These are phyloP conservation scores for Nomada lathburiana DNA, from an alignment of 2,888 invertebrate species.

Conservation along the genomic window DNA sequence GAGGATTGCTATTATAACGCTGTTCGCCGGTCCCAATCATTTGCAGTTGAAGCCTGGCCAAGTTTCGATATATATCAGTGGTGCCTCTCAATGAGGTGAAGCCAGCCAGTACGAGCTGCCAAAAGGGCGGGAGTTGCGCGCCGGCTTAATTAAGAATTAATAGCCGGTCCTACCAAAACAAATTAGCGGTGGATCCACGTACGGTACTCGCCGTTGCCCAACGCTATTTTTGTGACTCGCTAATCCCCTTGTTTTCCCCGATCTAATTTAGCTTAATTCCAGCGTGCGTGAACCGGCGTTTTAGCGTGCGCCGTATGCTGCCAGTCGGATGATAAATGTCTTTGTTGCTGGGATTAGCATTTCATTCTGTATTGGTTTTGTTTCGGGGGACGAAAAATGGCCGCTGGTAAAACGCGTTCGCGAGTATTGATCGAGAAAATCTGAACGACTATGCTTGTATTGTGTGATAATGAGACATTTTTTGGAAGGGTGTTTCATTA, in stretches of 20 bases:
- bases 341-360: background rate
- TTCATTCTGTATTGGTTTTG: slow-evolving; percentile 2
- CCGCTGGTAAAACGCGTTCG: background rate
- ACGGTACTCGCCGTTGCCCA: background rate
- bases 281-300: background rate
- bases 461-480: too few species aligned
- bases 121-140: slow-evolving; percentile 68
- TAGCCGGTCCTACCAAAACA: slow-evolving; percentile 70
- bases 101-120: slow-evolving; percentile 74
- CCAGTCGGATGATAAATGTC: background rate
- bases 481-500: too few species aligned
- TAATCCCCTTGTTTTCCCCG: slow-evolving; percentile 14
- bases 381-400: background rate
- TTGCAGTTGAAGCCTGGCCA: slow-evolving; percentile 80
- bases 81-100: slow-evolving; percentile 78
- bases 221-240: slow-evolving; percentile 36
- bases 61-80: slow-evolving; percentile 80
- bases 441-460: background rate
- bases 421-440: background rate
- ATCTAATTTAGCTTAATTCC: slow-evolving; percentile 34
- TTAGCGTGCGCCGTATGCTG: background rate
- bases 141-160: slow-evolving; percentile 81
- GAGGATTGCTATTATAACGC: slow-evolving; percentile 74
- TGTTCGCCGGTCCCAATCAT: slow-evolving; percentile 76
- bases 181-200: slow-evolving; percentile 58